Base-by-base conservation (phyloP, 2,888 invertebrate species). In the Pheosia tremula region DNA sequence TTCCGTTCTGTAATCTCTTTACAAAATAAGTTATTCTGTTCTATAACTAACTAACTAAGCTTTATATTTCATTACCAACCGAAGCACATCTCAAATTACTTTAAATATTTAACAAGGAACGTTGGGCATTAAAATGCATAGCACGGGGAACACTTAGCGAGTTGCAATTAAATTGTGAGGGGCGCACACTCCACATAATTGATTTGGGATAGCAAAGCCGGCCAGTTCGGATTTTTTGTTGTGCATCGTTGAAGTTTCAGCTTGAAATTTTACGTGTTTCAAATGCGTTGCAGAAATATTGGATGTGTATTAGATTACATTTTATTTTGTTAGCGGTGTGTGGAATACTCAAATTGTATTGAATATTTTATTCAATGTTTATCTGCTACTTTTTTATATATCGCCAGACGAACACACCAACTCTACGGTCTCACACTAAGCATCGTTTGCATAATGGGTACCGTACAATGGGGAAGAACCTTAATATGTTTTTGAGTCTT, bases 161-260 rank as follows among this genome's bases (percentile, higher is more conserved):
- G 70, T 60, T 74, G 80, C 81, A 83, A 83, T 81, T 80, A 80
- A 81, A 80, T 78, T 72, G 76, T 61, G 71, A 69, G 67, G 61
- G 70, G 69, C 68, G 66, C 60, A 57, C 69, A 61, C 64, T 62
- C 57, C 50, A 56, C 38, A 64, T 83, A 83, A 83, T 82, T 83
- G 82, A 83, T 82, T 83, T 68, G 74, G 75, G 75, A 73, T 77
- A 39, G 39, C 55, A n/a, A n/a, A 24, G 56, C 36, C 11, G 36
- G 56, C 56, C 13, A 24, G 24, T 56, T 45, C 43, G 39, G 13
- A 39, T 55, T 55, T 55, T 39, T 55, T 39, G n/a, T 39, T 55
- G n/a, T 8, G 6, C 38, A 6, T 11, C 6, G 7, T 55, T 55
- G n/a, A 3, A 39, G 9, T 55, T 55, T 37, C n/a, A n/a, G 39